These are phyloP conservation scores for Tromatobia lineatoria DNA, from an alignment of 2,888 invertebrate genomes.

Conservation along the genomic window DNA sequence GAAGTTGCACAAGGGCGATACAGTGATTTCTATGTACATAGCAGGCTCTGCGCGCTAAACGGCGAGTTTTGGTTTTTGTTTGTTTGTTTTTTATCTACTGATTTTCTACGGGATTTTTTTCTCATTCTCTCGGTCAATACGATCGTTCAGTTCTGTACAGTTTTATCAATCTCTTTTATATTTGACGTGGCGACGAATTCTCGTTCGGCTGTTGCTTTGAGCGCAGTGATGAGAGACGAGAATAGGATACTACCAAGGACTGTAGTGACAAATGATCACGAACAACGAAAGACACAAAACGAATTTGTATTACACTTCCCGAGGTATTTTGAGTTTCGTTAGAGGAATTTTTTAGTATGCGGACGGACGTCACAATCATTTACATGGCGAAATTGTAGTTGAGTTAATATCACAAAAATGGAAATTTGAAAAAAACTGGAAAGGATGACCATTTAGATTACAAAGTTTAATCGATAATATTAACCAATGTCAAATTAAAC, in stretches of 20 bases:
- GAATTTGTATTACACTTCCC: constrained; percentile 2
- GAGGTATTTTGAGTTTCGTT: constrained; percentile 9
- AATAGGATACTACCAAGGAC: constrained; percentile 11
- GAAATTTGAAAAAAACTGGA: neutral
- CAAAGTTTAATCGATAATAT: neutral
- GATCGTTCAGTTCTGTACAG: constrained; percentile 1
- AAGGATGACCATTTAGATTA: neutral
- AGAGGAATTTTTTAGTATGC: neutral
- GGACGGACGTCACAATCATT: constrained; percentile 8
- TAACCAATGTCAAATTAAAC: neutral
- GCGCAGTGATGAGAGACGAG: constrained; percentile 38
- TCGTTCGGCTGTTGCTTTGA: constrained; percentile 47
- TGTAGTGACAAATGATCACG: constrained; percentile 16
- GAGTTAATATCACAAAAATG: neutral
- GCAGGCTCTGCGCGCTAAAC: constrained; percentile 28
- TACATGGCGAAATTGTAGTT: neutral
- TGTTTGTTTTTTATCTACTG: constrained; percentile 28
- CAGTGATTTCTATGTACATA: constrained; percentile 26
- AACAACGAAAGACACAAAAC: constrained; percentile 62
- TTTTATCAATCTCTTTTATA: constrained; percentile 14
- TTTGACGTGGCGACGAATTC: constrained; percentile 22
- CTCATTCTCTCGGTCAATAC: constrained; percentile 23
- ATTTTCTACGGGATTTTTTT: constrained; percentile 47
- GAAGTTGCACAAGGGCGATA: constrained; percentile 22
- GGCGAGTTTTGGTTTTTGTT: constrained; percentile 23